Evolutionary conservation across 1,140 invertebrate genomes (phyloP), one percentile per base, ranked within the genome.

Genomic region (Musca vetustissima): DNA sequence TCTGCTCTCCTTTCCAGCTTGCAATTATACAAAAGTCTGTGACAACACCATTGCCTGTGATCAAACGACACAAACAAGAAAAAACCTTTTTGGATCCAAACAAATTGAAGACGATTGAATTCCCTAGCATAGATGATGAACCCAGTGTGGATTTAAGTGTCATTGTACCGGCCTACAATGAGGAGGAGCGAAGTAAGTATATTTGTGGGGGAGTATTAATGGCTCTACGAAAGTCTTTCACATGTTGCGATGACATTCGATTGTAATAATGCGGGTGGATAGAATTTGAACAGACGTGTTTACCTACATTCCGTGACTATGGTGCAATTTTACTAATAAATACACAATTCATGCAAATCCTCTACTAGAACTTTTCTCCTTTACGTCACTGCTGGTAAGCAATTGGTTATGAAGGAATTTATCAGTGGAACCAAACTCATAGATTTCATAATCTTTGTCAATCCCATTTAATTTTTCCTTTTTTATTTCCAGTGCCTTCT

Each of bases 121-220:
- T 97, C 84, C 92, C 95, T 22, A 88, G 87, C 17, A 83, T 97
- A 50, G 77, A 87, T 48, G 92, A 97, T 73, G 74, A 85, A 6
- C 85, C 88, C 67, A 87, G 85, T 68, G 72, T 95, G 21, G 86
- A 92, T 79, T 85, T 98, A 36, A 95, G 93, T 84, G 91, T 99
- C 11, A 88, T 98, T 74, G 88, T 99, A 70, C 97, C 97, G 74
- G 96, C 96, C n/a, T 99, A 96, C 77, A 95, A 98, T 88, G 97
- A 99, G 86, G 91, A 97, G 84, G 77, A 88, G 71, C 88, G 96
- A 86, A 87, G 95, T 97, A 89, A 88, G 89, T 85, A 4, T 28
- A 76, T 59, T 49, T 72, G 74, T 68, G 59, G 68, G 32, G 28
- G 21, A 2, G n/a, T n/a, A n/a, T n/a, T n/a, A n/a, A n/a, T n/a